Evolutionary conservation across 2,113 vertebrate genomes (phyloP).

Genomic region (Marmota monax): DNA sequence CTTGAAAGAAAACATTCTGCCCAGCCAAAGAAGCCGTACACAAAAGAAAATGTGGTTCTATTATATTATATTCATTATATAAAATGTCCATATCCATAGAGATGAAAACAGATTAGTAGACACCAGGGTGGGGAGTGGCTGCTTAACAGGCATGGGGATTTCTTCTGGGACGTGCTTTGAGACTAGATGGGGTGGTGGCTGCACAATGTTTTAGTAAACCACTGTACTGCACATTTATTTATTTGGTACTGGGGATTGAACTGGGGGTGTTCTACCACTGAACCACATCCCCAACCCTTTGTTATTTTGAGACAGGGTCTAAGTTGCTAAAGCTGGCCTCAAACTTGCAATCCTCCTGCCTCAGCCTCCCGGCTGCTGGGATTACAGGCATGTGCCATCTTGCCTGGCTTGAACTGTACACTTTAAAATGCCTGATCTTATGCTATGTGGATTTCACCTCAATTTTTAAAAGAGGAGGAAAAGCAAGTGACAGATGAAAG

Average conservation of each 20-base stretch:
- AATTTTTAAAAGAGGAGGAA: not conserved
- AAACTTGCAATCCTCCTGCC: not conserved
- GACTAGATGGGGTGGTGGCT: accelerated
- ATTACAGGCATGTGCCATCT: not conserved
- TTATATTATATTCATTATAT: too few species aligned
- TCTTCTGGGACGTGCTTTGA: not conserved
- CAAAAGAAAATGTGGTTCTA: not conserved
- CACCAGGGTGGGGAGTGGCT: not conserved
- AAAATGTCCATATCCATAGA: not conserved
- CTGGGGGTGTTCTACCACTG: too few species aligned
- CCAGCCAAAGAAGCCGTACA: not conserved
- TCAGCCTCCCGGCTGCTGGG: not conserved
- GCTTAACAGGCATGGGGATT: not conserved
- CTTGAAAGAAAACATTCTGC: not conserved
- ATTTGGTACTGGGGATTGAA: not conserved
- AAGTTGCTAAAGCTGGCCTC: not conserved
- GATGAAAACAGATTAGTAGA: not conserved
- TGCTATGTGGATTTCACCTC: not conserved
- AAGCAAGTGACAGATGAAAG: not conserved
- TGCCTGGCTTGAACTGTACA: not conserved
- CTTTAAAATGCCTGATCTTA: not conserved
- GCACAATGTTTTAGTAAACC: not conserved
- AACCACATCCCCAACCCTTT: not conserved
- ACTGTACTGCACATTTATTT: not conserved
- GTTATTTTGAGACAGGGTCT: not conserved